These are phyloP conservation scores for Thalassarche chlororhynchos DNA, from an alignment of 2,113 vertebrate genomes.

Conservation along the genomic window DNA sequence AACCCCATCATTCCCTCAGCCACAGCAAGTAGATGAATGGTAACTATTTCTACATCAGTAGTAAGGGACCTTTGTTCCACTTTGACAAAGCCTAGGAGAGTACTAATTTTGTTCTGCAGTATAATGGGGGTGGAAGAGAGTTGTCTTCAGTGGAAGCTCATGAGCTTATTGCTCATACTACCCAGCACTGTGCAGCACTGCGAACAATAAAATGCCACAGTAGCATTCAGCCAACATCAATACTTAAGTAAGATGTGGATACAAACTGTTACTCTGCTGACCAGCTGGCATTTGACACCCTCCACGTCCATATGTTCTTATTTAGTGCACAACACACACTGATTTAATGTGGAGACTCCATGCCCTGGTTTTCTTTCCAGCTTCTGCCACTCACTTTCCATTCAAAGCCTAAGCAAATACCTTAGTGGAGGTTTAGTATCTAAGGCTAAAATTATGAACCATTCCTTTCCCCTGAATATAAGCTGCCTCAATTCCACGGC, in stretches of 20 bases:
- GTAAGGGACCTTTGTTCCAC: neutral
- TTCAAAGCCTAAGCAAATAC: neutral
- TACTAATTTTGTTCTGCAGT: neutral
- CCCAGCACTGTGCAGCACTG: neutral
- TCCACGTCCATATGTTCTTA: neutral
- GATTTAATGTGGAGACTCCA: neutral
- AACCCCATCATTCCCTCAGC: neutral
- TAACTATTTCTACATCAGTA: neutral
- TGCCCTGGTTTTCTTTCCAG: neutral
- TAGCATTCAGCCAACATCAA: neutral
- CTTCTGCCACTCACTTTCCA: neutral
- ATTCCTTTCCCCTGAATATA: neutral
- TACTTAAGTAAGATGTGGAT: too few relatives aligned
- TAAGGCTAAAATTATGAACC: neutral
- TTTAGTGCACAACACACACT: neutral
- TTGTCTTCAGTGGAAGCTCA: neutral
- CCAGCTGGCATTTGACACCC: neutral
- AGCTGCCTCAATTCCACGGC: neutral
- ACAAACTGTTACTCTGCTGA: neutral
- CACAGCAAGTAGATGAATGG: neutral
- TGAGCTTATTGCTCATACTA: neutral
- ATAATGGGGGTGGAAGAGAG: neutral
- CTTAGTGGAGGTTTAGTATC: neutral
- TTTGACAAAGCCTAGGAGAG: neutral
- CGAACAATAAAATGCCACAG: neutral